A percentile compares a stretch with the other conserved stretches of the same genome.
Evolutionary conservation across 2,888 invertebrate species (phyloP).

Genomic region (Tortricodes alternella): DNA sequence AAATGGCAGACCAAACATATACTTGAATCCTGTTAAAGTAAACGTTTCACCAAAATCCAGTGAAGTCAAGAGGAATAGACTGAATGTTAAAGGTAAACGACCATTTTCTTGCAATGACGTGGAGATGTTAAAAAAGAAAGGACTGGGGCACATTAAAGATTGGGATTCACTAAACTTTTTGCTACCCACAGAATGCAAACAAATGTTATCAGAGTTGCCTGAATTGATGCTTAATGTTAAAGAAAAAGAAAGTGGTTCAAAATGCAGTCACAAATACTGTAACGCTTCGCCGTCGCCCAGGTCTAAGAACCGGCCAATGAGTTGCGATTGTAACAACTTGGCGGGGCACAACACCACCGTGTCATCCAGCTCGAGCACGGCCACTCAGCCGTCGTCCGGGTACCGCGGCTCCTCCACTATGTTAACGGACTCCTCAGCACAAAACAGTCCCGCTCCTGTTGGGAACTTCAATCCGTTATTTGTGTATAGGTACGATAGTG

Average conservation of each 20-base stretch:
- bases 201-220: constrained; percentile 90
- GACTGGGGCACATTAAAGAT: constrained; percentile 93
- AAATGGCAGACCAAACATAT: constrained; percentile 84
- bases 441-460: constrained; percentile 84
- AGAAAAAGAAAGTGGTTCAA: constrained; percentile 66
- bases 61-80: constrained; percentile 65
- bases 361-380: constrained; percentile 87
- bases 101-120: constrained; percentile 92
- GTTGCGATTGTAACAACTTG: constrained; percentile 83
- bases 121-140: constrained; percentile 90
- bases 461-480: constrained; percentile 87
- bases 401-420: constrained; percentile 94
- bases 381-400: constrained; percentile 92
- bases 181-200: constrained; percentile 91
- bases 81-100: constrained; percentile 75
- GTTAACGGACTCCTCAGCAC: constrained; percentile 88
- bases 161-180: constrained; percentile 96
- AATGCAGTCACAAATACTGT: constrained; percentile 71
- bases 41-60: constrained; percentile 66
- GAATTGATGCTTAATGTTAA: constrained; percentile 87
- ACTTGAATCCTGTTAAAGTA: constrained; percentile 87
- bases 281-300: constrained; percentile 69
- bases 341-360: constrained; percentile 81
- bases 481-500: constrained; percentile 91
- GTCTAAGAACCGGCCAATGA: constrained; percentile 83